Conservation (phyloP, 2,113 vertebrate species). For the Pterocles burchelli region DNA sequence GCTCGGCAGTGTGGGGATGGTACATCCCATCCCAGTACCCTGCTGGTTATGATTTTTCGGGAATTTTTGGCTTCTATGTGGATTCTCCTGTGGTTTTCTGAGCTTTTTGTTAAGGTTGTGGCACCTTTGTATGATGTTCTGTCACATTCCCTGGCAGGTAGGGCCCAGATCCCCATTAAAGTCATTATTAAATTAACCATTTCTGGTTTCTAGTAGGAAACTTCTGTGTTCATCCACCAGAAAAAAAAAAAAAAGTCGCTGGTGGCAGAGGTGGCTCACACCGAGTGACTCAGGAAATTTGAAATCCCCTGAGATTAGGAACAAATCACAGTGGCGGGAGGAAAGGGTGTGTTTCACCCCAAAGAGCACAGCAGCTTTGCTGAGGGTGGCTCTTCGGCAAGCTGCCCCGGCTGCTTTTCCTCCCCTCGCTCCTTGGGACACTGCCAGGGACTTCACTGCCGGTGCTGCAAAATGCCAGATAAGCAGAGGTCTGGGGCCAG, state of each 20-base stretch:
- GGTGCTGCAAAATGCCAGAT: neutral
- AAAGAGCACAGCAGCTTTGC: neutral
- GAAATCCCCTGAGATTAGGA: neutral
- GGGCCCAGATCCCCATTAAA: neutral
- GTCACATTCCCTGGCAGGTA: fast-evolving
- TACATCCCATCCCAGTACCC: fast-evolving
- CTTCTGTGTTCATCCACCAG: neutral
- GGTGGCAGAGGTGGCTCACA: neutral
- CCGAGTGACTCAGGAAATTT: neutral
- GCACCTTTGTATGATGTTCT: fast-evolving
- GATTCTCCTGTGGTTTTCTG: neutral
- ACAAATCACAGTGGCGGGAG: neutral
- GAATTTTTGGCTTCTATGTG: neutral
- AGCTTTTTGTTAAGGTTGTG: neutral
- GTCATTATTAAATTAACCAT: no score
- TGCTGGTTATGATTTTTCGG: fast-evolving
- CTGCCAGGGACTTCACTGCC: neutral
- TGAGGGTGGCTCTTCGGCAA: neutral
- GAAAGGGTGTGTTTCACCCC: neutral
- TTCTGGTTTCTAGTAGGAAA: neutral
- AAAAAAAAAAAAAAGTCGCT: no score
- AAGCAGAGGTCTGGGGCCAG: neutral
- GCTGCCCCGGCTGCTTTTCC: neutral
- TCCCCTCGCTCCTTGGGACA: neutral
- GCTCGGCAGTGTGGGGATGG: neutral